Conservation (phyloP, 2,113 vertebrate genomes). For the Ctenodactylus gundi region DNA sequence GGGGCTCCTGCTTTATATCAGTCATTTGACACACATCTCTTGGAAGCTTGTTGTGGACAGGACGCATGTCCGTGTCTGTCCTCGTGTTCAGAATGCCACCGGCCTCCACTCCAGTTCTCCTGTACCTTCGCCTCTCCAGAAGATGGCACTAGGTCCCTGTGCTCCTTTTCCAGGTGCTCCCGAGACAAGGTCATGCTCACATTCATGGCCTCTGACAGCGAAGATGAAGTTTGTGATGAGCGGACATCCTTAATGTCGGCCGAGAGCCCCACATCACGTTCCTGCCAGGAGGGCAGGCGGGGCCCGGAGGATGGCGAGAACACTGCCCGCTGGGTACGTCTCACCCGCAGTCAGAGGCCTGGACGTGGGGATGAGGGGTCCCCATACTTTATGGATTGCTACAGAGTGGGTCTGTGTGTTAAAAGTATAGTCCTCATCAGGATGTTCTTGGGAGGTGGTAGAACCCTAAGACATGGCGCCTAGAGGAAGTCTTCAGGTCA, state of each 20-base stretch:
- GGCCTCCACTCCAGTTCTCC: too few species aligned
- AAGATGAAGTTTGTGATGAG: constrained; percentile 94
- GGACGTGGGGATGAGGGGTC: neutral
- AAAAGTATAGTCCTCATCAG: neutral
- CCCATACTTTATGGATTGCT: neutral
- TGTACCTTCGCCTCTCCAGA: neutral
- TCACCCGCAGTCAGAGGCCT: rapidly evolving
- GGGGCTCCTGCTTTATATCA: neutral
- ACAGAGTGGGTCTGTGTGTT: neutral
- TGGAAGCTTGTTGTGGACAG: neutral
- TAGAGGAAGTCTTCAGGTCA: neutral
- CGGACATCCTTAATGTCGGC: constrained; percentile 93
- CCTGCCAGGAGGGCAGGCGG: constrained; percentile 85
- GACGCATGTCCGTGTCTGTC: neutral
- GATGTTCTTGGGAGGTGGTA: neutral
- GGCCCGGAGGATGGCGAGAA: constrained; percentile 65
- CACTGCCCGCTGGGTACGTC: constrained; percentile 83
- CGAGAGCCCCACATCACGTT: constrained; percentile 86
- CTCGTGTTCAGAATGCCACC: neutral
- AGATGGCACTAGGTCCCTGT: neutral
- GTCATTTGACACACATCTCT: neutral
- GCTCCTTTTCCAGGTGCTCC: constrained; percentile 28
- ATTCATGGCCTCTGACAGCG: constrained; percentile 94
- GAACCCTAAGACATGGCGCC: neutral
- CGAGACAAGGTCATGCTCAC: constrained; percentile 77